Conservation (phyloP, 2,797 vertebrate species). For the Coluber constrictor region DNA sequence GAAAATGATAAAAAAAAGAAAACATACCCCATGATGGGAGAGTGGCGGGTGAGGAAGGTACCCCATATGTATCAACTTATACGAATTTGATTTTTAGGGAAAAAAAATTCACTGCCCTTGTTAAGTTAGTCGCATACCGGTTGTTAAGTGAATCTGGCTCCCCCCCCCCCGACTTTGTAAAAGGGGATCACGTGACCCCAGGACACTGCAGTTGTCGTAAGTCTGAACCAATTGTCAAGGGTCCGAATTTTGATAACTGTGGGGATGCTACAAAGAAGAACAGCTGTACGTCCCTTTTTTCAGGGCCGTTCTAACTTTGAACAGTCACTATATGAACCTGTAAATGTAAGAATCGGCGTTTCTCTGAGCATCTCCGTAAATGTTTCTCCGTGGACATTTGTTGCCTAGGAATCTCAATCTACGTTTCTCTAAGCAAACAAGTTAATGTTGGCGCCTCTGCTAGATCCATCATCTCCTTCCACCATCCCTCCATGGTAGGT, state of each 20-base stretch:
- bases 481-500: neutral
- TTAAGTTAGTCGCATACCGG: neutral
- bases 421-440: neutral
- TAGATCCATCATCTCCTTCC: neutral
- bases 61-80: constrained; percentile 21
- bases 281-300: too few species aligned
- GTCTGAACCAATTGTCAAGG: too few species aligned
- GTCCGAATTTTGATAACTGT: too few species aligned
- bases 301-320: too few species aligned
- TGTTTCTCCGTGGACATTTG: neutral
- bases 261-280: too few species aligned
- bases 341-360: neutral
- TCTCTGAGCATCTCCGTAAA: neutral
- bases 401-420: too few species aligned
- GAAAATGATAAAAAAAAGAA: constrained; percentile 39
- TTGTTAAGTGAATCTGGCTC: neutral
- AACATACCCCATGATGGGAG: constrained; percentile 32
- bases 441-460: neutral
- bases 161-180: neutral
- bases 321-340: neutral
- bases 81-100: constrained; percentile 31
- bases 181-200: neutral
- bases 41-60: neutral
- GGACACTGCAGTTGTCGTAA: too few species aligned
- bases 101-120: constrained; percentile 3